phyloP scores from a whole-genome alignment of 2,888 invertebrate species.

The Blastobasis lacticolella region DNA sequence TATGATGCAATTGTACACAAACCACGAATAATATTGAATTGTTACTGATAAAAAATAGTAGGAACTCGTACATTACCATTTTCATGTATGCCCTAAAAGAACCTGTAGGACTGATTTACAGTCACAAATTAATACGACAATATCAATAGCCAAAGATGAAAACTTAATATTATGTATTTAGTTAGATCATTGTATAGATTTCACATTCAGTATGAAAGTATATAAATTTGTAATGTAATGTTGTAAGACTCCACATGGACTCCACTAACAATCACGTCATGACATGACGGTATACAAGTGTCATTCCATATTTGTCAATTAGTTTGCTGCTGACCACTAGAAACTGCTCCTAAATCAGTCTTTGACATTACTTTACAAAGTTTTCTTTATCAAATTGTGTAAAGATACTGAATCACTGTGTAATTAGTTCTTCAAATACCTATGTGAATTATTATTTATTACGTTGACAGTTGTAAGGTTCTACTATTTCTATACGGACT shows the following conservation, averaged over 20 bases:
- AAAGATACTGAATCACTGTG: too few relatives aligned
- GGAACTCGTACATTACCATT: too few relatives aligned
- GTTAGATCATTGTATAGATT: constrained; percentile 1
- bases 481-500: constrained; percentile 24
- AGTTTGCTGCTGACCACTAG: neutral
- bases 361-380: too few relatives aligned
- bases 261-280: neutral
- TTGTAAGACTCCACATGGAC: neutral
- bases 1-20: too few relatives aligned
- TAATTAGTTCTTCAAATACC: neutral
- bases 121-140: constrained; percentile 24
- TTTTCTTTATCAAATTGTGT: too few relatives aligned
- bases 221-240: constrained; percentile 6
- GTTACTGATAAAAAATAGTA: too few relatives aligned
- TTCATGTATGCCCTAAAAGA: constrained; percentile 3
- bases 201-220: constrained; percentile 7
- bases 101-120: constrained; percentile 32
- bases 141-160: constrained; percentile 22
- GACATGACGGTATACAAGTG: neutral
- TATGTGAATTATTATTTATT: neutral
- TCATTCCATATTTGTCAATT: neutral
- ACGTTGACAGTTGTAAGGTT: constrained; percentile 11
- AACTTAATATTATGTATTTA: constrained; percentile 6
- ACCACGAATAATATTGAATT: too few relatives aligned
- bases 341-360: too few relatives aligned